Evolutionary conservation across 1,140 invertebrate genomes (phyloP), one percentile per base, ranked within the genome.

Genomic region (Drosophila sechellia): DNA sequence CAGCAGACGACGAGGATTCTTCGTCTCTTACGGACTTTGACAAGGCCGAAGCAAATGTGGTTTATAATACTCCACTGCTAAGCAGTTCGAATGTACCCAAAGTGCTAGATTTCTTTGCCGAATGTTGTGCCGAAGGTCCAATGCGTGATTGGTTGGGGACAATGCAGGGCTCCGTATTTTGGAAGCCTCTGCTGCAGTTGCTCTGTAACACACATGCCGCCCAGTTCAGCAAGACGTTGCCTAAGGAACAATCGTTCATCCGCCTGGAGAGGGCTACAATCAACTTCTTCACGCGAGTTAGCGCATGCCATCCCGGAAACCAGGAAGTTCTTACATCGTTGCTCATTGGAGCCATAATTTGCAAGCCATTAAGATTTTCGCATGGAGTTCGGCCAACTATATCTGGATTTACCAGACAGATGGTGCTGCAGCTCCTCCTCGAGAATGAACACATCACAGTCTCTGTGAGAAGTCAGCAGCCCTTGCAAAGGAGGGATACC

Each of bases 141-240:
- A 95, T 98, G 93, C 95, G 97, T 60, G 96, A 97, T 91, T 98
- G 97, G 97, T 93, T 98, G 20, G 97, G 97, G 4, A 94, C 94
- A 4, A 92, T 94, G 52, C 95, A 97, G 75, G 97, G 97, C 1
- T 95, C 95, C 20, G 93, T 94, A 6, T 98, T 98, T 92, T 98
- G 97, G 97, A 94, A 95, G 13, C 96, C 96, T 4, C 92, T 98
- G 39, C 93, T 98, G 1, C 94, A 94, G 17, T 93, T 97, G 76
- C 93, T 97, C 25, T 97, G 96, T 77, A 94, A 85, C 83, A 92
- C 90, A 54, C 91, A 78, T 66, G 79, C 64, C 60, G 63, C 79
- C n/a, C 92, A 91, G 54, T 89, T 83, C 81, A 91, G 35, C 85
- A 93, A 93, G 61, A 93, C 91, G 13, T 93, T 93, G 93, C 94